Percentiles rank a stretch among this genome's conserved stretches.
Conservation (phyloP, 2,113 vertebrate species). For the Stictonetta naevosa region DNA sequence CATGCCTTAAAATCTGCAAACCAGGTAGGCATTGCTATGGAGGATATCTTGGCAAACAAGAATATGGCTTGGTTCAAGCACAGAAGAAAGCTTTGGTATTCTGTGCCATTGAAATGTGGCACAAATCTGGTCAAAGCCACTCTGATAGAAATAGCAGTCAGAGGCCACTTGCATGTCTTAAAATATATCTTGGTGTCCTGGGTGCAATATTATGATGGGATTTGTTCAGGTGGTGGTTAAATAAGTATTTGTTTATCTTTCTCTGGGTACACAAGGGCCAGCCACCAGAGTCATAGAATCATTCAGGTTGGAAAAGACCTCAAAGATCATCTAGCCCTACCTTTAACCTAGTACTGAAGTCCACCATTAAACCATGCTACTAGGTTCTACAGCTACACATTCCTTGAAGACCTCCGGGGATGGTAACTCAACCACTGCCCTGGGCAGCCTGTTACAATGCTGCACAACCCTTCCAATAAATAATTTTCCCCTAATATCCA, state of each 20-base stretch:
- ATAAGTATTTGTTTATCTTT: background rate
- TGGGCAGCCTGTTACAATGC: too few species aligned
- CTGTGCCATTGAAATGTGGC: background rate
- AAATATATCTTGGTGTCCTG: background rate
- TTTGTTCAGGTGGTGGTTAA: background rate
- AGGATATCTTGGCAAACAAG: background rate
- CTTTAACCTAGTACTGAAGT: too few species aligned
- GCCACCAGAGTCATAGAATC: background rate
- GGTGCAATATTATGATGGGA: background rate
- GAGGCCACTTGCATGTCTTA: background rate
- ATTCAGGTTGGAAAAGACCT: too few species aligned
- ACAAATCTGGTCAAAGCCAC: background rate
- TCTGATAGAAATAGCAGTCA: background rate
- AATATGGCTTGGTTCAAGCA: background rate
- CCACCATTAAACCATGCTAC: too few species aligned
- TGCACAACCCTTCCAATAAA: too few species aligned
- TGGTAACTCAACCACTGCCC: too few species aligned
- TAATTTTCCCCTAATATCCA: too few species aligned
- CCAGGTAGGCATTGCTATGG: background rate
- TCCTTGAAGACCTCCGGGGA: too few species aligned
- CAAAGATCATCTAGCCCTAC: too few species aligned
- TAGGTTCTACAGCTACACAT: too few species aligned
- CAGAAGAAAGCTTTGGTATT: background rate
- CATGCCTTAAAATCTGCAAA: background rate
- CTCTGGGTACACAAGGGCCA: background rate